Percentiles rank a stretch among this genome's conserved stretches.
phyloP scores from a whole-genome alignment of 2,113 vertebrate species.

The Crocuta crocuta region DNA sequence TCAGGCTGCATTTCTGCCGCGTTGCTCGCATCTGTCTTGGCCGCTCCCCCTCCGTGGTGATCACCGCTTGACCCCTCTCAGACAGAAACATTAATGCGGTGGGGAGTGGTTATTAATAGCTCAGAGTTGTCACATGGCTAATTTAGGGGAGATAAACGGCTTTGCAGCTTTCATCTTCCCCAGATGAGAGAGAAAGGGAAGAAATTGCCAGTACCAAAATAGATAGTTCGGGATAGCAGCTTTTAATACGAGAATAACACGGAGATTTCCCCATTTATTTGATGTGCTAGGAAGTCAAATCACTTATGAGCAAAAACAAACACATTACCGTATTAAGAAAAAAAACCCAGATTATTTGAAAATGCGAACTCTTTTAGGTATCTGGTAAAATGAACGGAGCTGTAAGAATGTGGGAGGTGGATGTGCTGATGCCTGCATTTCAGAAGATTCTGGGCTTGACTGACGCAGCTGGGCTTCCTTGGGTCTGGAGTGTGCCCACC shows the following conservation, averaged over 20 bases:
- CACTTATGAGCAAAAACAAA: conserved; percentile 58
- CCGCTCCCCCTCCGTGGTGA: rapidly evolving
- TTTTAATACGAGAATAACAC: neutral
- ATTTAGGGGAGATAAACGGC: conserved; percentile 50
- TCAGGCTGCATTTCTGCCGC: neutral
- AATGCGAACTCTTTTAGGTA: neutral
- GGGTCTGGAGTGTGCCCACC: neutral
- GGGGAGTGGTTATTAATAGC: conserved; percentile 56
- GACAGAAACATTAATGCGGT: neutral
- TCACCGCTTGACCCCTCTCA: conserved; percentile 53
- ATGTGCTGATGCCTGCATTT: neutral
- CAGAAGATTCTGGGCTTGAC: neutral
- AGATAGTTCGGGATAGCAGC: conserved; percentile 27
- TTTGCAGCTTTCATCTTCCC: conserved; percentile 24
- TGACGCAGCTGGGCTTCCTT: rapidly evolving
- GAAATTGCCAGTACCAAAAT: neutral
- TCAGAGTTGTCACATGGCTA: conserved; percentile 42
- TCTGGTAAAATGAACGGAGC: conserved; percentile 6
- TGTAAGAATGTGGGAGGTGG: neutral
- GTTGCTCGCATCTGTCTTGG: neutral
- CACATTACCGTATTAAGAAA: neutral
- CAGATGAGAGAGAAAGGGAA: conserved; percentile 36
- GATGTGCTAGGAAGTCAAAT: conserved; percentile 29
- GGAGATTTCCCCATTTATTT: conserved; percentile 57
- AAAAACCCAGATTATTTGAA: conserved; percentile 7